Evolutionary conservation across 2,797 vertebrate genomes (phyloP).

Genomic region (Pampus argenteus): DNA sequence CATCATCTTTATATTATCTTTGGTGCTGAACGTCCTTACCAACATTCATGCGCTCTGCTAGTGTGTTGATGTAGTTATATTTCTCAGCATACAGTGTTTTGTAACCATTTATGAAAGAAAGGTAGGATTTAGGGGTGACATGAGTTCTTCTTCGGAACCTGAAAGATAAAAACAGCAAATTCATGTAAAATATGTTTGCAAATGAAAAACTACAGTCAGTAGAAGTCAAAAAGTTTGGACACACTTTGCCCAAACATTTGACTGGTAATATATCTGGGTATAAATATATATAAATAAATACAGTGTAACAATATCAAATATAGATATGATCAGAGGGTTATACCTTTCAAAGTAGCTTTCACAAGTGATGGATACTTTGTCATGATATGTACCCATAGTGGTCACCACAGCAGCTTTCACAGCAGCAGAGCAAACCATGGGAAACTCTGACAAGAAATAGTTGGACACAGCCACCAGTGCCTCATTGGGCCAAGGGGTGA

Average conservation of each 20-base stretch:
- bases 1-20: background rate
- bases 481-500: slow-evolving; percentile 90
- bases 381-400: slow-evolving; percentile 92
- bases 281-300: background rate
- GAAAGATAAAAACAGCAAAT: slow-evolving; percentile 80
- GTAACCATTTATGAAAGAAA: slow-evolving; percentile 91
- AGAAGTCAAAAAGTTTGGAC: too few species aligned
- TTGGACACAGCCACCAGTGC: slow-evolving; percentile 90
- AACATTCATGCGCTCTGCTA: slow-evolving; percentile 88
- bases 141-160: slow-evolving; percentile 89
- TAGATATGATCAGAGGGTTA: background rate
- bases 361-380: slow-evolving; percentile 89
- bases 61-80: slow-evolving; percentile 82
- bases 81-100: slow-evolving; percentile 88
- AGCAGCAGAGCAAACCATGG: slow-evolving; percentile 84
- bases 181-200: slow-evolving; percentile 5
- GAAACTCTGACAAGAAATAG: slow-evolving; percentile 88
- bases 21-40: slow-evolving; percentile 79
- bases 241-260: too few species aligned
- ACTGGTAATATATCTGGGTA: background rate
- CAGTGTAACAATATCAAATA: background rate
- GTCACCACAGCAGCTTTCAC: slow-evolving; percentile 87
- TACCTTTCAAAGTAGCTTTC: slow-evolving; percentile 91
- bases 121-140: slow-evolving; percentile 93
- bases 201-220: background rate